Evolutionary conservation across 2,888 invertebrate genomes (phyloP).

Genomic region (Tholera decimalis): DNA sequence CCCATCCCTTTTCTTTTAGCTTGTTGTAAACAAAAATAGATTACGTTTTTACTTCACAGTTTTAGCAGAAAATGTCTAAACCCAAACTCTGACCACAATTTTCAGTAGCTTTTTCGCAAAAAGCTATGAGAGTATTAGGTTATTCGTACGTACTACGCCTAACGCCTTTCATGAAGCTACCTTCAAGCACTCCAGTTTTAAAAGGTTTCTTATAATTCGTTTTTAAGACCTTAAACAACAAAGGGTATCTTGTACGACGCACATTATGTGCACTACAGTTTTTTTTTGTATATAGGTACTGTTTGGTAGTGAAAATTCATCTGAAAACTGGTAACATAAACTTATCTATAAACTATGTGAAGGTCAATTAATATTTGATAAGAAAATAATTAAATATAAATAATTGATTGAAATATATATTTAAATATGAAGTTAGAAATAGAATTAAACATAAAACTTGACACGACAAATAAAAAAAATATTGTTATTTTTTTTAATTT

Average conservation of each 20-base stretch:
- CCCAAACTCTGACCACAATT: background rate
- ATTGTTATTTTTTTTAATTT: background rate
- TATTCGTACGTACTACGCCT: background rate
- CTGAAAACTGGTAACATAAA: background rate
- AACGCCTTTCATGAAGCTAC: background rate
- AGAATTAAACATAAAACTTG: no score
- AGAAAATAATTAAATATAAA: no score
- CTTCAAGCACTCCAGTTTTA: background rate
- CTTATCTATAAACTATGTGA: background rate
- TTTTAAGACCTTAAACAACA: background rate
- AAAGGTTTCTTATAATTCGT: slow-evolving; percentile 15
- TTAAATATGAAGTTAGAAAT: no score
- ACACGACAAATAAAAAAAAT: no score
- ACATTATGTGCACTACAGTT: background rate
- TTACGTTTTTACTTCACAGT: background rate
- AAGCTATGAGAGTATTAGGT: slow-evolving; percentile 7
- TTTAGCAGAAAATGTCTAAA: background rate
- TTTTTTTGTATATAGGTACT: background rate
- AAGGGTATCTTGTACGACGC: background rate
- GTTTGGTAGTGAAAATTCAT: background rate
- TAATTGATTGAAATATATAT: no score
- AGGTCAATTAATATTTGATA: no score
- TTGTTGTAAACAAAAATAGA: no score
- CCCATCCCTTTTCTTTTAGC: no score
- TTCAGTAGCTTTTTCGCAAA: background rate